Conservation (phyloP, 2,888 invertebrate species). For the Asteroscopus sphinx region DNA sequence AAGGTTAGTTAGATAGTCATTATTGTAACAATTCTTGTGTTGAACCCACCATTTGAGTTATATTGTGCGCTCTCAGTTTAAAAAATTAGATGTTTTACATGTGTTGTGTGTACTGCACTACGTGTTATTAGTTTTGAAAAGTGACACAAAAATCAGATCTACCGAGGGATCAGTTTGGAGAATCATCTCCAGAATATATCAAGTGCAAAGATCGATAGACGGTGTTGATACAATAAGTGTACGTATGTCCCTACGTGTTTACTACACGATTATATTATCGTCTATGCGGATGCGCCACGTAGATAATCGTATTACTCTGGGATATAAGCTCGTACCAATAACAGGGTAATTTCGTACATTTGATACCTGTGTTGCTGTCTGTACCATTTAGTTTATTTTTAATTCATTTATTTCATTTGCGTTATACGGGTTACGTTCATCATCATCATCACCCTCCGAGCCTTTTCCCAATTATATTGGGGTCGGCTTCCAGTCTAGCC, state of each 20-base stretch:
- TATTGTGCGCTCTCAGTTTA: constrained; percentile 9
- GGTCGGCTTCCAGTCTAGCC: too few species aligned
- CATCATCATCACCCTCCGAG: too few species aligned
- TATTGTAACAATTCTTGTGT: constrained; percentile 18
- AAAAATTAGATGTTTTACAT: constrained; percentile 13
- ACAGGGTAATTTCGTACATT: constrained; percentile 9
- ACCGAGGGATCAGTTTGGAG: too few species aligned
- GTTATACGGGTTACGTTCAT: too few species aligned
- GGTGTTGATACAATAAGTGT: not conserved
- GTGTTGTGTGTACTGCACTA: constrained; percentile 18
- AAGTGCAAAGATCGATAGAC: too few species aligned
- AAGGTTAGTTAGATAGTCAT: constrained; percentile 62
- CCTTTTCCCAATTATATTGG: too few species aligned
- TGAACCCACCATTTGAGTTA: not conserved
- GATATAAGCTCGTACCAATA: constrained; percentile 11
- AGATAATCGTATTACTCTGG: constrained; percentile 5
- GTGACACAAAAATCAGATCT: too few species aligned
- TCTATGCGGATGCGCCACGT: constrained; percentile 1
- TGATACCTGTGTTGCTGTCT: constrained; percentile 15
- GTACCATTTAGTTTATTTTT: constrained; percentile 11
- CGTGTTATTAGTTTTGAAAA: too few species aligned
- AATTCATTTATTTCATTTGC: too few species aligned
- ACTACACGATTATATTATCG: not conserved
- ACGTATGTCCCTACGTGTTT: not conserved
- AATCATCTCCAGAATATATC: too few species aligned